Evolutionary conservation across 2,113 vertebrate genomes (phyloP).

Genomic region (Irena cyanogastra): DNA sequence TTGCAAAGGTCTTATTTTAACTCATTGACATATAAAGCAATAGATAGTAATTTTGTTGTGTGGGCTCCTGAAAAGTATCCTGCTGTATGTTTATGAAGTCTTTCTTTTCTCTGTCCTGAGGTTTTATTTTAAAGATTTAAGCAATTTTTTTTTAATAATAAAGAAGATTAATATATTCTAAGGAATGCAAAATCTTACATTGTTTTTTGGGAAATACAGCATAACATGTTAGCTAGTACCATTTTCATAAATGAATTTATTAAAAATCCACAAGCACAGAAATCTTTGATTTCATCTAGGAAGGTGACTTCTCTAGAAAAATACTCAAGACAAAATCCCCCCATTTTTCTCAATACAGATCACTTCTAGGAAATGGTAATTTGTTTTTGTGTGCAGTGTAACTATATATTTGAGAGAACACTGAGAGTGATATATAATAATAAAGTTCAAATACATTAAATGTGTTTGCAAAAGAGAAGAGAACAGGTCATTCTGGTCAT

Average conservation of each 20-base stretch:
- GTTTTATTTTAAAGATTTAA: not conserved
- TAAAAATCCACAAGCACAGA: not conserved
- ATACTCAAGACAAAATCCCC: not conserved
- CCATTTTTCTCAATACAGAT: not conserved
- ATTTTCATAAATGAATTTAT: not conserved
- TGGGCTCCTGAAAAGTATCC: not conserved
- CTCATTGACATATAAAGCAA: not conserved
- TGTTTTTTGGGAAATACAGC: not conserved
- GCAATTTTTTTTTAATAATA: not conserved
- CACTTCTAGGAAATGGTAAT: not conserved
- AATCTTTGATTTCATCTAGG: not conserved
- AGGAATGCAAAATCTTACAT: not conserved
- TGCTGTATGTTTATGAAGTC: not conserved
- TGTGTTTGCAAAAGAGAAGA: not conserved
- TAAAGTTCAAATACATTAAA: not conserved
- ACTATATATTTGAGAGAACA: not conserved
- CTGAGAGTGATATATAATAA: not conserved
- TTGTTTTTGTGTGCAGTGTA: not conserved
- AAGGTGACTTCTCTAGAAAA: not conserved
- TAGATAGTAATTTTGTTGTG: not conserved
- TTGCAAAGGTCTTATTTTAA: not conserved
- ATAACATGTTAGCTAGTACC: not conserved
- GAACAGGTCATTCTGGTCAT: not conserved
- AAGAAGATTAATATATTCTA: not conserved
- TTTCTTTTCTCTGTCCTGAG: not conserved